A percentile compares a stretch with the other conserved stretches of the same genome.
These are phyloP conservation scores for Norana najaformis DNA, from an alignment of 2,888 invertebrate genomes.

Conservation along the genomic window DNA sequence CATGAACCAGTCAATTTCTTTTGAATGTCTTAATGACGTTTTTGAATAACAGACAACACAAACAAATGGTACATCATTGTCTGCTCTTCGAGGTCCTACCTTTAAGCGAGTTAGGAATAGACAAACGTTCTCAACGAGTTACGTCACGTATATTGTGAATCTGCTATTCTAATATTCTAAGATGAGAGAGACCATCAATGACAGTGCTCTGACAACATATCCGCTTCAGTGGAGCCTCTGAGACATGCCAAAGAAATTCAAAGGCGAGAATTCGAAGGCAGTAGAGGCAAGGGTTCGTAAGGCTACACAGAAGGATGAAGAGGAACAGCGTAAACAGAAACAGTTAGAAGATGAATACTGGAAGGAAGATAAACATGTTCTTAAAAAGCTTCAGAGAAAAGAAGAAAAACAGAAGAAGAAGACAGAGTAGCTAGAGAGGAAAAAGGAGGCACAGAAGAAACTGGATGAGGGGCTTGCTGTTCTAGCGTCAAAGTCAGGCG, in stretches of 20 bases:
- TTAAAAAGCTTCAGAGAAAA: constrained; percentile 65
- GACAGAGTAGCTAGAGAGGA: constrained; percentile 56
- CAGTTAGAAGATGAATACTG: constrained; percentile 75
- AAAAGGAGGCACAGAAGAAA: constrained; percentile 59
- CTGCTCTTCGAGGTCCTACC: no score
- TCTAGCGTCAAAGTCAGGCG: constrained; percentile 65
- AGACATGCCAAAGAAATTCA: constrained; percentile 92
- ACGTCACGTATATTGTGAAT: no score
- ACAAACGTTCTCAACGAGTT: no score
- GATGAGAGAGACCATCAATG: no score
- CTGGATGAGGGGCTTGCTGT: constrained; percentile 77
- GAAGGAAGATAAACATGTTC: constrained; percentile 80
- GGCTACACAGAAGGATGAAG: constrained; percentile 70
- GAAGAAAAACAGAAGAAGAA: constrained; percentile 69
- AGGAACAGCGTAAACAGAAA: constrained; percentile 69
- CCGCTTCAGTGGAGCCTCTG: no score
- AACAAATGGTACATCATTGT: no score
- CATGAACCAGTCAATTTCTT: no score
- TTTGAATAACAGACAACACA: no score
- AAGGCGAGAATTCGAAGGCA: constrained; percentile 89
- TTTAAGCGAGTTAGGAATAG: no score
- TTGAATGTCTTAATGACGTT: no score
- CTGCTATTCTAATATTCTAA: no score
- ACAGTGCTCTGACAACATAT: no score
- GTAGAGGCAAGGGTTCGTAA: constrained; percentile 86